Conservation (phyloP, 1,140 invertebrate species). For the Polyergus mexicanus region DNA sequence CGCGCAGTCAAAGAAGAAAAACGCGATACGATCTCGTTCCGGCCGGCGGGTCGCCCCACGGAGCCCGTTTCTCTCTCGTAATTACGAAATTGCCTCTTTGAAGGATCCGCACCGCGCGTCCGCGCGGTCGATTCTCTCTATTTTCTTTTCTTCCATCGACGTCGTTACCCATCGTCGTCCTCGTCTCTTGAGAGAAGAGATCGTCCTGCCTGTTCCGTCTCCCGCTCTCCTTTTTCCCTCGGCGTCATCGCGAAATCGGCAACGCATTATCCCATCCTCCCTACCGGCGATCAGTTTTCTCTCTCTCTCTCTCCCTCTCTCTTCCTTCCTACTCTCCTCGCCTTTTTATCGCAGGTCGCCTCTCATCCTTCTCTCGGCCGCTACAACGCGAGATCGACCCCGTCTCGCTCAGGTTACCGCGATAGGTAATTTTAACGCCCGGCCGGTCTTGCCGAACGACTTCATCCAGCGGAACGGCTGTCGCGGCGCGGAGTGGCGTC, state of each 20-base stretch:
- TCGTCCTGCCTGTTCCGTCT: not conserved
- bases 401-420: conserved; percentile 70
- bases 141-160: conserved; percentile 74
- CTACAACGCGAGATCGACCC: conserved; percentile 59
- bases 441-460: conserved; percentile 71
- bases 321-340: conserved; percentile 3
- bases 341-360: conserved; percentile 29
- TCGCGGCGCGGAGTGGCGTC: conserved; percentile 35
- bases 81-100: conserved; percentile 82
- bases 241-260: conserved; percentile 76
- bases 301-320: conserved; percentile 16
- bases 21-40: conserved; percentile 80
- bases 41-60: conserved; percentile 72
- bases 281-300: conserved; percentile 22
- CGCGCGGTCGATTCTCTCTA: conserved; percentile 72
- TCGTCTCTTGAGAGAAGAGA: conserved; percentile 33
- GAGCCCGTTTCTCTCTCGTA: conserved; percentile 74
- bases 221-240: conserved; percentile 66
- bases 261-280: conserved; percentile 75
- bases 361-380: conserved; percentile 35
- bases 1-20: conserved; percentile 70
- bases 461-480: conserved; percentile 74
- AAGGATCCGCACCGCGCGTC: conserved; percentile 76
- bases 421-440: conserved; percentile 76
- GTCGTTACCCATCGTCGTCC: conserved; percentile 71